A percentile compares a stretch with the other conserved stretches of the same genome.
Conservation (phyloP, 2,797 vertebrate species). For the Toxotes lorentzi region DNA sequence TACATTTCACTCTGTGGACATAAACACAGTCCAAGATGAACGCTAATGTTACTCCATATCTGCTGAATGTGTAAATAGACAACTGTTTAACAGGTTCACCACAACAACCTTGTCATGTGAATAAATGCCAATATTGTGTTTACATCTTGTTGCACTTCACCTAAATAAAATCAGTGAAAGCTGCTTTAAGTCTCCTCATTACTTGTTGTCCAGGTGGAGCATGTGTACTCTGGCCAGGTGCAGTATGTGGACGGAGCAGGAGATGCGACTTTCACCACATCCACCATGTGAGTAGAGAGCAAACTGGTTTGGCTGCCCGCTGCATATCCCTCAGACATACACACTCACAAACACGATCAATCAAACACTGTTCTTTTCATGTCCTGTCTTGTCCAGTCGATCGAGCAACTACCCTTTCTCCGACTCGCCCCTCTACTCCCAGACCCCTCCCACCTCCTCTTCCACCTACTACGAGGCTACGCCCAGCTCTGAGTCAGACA, state of each 20-base stretch:
- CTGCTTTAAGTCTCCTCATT: slow-evolving; percentile 5
- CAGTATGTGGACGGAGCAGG: slow-evolving; percentile 91
- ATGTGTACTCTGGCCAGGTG: slow-evolving; percentile 91
- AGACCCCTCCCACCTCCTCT: slow-evolving; percentile 82
- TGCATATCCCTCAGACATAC: slow-evolving; percentile 9
- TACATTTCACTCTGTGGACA: background rate
- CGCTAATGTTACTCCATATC: background rate
- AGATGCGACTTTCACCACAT: slow-evolving; percentile 84
- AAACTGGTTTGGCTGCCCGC: slow-evolving; percentile 2
- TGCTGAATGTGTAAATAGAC: background rate
- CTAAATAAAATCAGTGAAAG: background rate
- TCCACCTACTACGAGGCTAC: slow-evolving; percentile 89
- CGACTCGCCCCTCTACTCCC: slow-evolving; percentile 90
- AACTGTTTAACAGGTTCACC: background rate
- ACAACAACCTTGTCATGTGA: background rate
- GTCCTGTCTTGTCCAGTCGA: slow-evolving; percentile 81
- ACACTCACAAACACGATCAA: background rate
- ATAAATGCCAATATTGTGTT: background rate
- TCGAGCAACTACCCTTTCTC: slow-evolving; percentile 89
- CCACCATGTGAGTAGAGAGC: slow-evolving; percentile 87
- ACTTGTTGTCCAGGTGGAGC: slow-evolving; percentile 83
- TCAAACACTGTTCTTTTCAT: background rate
- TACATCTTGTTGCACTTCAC: background rate
- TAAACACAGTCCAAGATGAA: background rate
- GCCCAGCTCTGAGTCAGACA: slow-evolving; percentile 86